phyloP scores from a whole-genome alignment of 2,797 vertebrate species.

The Pelochelys cantorii region DNA sequence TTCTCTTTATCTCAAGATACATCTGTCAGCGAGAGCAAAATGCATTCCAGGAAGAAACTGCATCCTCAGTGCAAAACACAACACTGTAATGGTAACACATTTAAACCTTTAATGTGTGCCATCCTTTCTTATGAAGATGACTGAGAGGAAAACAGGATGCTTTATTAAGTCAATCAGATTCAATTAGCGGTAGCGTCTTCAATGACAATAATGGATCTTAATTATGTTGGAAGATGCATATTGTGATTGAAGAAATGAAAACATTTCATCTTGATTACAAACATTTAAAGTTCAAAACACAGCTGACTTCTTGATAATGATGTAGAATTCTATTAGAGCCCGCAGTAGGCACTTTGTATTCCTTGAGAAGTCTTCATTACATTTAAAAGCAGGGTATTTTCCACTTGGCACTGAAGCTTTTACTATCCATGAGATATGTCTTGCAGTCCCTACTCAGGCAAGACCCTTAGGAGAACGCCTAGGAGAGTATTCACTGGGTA shows the following conservation, averaged over 20 bases:
- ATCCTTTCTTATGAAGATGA: conserved; percentile 46
- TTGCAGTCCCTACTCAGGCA: not conserved
- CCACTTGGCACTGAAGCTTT: not conserved
- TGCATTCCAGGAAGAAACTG: conserved; percentile 18
- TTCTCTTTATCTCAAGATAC: not conserved
- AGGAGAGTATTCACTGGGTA: not conserved
- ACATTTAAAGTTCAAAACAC: conserved; percentile 15
- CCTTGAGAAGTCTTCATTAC: not conserved
- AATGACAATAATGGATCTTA: conserved; percentile 5
- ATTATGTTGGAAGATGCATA: conserved; percentile 43
- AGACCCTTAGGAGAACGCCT: not conserved
- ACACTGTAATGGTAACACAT: conserved; percentile 32
- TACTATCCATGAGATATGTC: not conserved
- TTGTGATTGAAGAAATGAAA: not conserved
- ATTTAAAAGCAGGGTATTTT: not conserved
- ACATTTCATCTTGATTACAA: conserved; percentile 22
- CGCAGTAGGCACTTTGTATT: not conserved
- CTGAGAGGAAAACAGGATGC: conserved; percentile 49
- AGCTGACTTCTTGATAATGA: not conserved
- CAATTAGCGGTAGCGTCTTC: conserved; percentile 20
- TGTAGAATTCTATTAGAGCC: not conserved
- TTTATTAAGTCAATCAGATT: conserved; percentile 48
- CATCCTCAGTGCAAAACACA: not conserved
- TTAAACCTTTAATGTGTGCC: not conserved
- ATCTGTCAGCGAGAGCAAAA: conserved; percentile 4